Evolutionary conservation across 1,140 invertebrate genomes (phyloP).

Genomic region (Ostrea edulis): DNA sequence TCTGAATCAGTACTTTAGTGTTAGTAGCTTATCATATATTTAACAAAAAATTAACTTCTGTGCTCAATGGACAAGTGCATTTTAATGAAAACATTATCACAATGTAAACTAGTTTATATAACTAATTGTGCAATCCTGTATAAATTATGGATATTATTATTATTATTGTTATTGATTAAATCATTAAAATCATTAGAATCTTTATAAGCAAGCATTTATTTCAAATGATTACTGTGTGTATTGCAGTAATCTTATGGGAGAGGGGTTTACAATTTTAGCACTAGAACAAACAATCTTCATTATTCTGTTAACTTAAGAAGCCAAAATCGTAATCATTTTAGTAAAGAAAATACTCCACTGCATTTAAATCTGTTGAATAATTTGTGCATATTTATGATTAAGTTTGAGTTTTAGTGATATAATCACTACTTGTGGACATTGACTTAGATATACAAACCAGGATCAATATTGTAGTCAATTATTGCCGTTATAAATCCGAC

Average conservation of each 20-base stretch:
- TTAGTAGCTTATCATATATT: too few relatives aligned
- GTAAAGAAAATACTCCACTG: conserved; percentile 22
- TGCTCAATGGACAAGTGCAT: too few relatives aligned
- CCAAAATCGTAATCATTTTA: conserved; percentile 6
- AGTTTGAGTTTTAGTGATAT: conserved; percentile 9
- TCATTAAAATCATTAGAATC: too few relatives aligned
- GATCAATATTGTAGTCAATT: conserved; percentile 26
- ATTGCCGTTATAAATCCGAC: neutral
- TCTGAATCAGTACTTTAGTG: too few relatives aligned
- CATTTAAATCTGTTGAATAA: neutral
- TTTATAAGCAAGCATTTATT: neutral
- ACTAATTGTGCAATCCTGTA: too few relatives aligned
- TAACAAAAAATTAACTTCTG: too few relatives aligned
- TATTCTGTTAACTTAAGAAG: conserved; percentile 29
- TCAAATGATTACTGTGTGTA: neutral
- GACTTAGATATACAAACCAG: neutral
- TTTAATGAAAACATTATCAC: too few relatives aligned
- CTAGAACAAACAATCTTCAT: neutral
- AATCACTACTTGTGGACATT: neutral
- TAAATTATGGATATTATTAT: too few relatives aligned
- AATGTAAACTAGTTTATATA: too few relatives aligned
- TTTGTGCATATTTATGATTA: conserved; percentile 33
- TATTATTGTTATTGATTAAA: too few relatives aligned
- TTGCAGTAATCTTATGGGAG: neutral
- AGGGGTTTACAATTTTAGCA: neutral